Conservation (phyloP, 2,113 vertebrate species). For the Leptobrachium ailaonicum region DNA sequence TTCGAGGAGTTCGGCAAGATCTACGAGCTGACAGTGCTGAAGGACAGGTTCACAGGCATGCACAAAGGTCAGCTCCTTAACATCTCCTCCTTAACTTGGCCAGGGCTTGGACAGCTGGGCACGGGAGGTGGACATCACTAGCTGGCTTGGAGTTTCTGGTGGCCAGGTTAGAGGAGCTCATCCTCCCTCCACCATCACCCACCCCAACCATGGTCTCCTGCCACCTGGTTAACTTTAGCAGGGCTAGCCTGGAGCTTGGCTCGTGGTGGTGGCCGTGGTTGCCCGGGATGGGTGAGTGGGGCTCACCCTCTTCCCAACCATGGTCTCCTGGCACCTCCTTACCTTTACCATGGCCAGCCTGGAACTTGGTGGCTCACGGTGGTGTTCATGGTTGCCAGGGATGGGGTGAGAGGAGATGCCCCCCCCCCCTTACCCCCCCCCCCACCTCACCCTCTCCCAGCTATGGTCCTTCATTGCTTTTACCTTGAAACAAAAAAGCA, state of each 20-base stretch:
- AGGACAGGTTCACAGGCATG: conserved; percentile 99
- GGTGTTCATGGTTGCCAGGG: too few species aligned
- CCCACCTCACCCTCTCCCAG: too few species aligned
- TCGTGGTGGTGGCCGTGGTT: too few species aligned
- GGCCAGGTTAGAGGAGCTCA: not conserved
- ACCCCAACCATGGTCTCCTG: too few species aligned
- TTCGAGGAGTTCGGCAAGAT: conserved; percentile 99
- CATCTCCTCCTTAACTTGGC: conserved; percentile 68
- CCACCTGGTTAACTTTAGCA: not conserved
- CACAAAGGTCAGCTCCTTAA: conserved; percentile 97
- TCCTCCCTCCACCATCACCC: not conserved
- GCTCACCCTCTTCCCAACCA: too few species aligned
- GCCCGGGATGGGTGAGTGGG: too few species aligned
- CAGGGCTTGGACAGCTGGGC: conserved; percentile 9
- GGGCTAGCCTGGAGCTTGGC: not conserved
- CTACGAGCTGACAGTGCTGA: conserved; percentile 98
- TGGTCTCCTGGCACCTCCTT: conserved; percentile 7
- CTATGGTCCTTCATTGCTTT: too few species aligned
- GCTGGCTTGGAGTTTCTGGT: too few species aligned
- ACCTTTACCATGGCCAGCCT: conserved; percentile 12
- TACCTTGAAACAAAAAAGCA: too few species aligned
- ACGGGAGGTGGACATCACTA: not conserved
- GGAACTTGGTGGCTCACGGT: not conserved
- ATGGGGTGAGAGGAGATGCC: too few species aligned
- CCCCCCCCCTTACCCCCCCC: too few species aligned